These are phyloP conservation scores for Clarias macrocephalus DNA, from an alignment of 2,113 vertebrate species.

Conservation along the genomic window DNA sequence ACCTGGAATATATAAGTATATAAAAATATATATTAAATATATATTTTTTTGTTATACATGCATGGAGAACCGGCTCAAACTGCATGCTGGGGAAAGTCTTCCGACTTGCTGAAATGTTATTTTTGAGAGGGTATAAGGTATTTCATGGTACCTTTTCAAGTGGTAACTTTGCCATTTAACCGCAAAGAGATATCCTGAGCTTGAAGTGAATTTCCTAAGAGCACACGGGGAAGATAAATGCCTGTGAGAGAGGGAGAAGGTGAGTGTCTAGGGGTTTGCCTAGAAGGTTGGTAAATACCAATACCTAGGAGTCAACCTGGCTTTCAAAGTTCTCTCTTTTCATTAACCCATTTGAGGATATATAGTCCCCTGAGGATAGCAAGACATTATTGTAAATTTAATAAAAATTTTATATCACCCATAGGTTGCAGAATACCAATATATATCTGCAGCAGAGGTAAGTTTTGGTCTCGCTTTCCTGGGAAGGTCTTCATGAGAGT, in stretches of 20 bases:
- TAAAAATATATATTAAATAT: too few species aligned
- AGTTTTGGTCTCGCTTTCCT: too few species aligned
- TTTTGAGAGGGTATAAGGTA: background rate
- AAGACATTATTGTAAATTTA: background rate
- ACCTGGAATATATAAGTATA: too few species aligned
- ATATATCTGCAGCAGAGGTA: background rate
- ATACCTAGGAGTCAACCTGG: background rate
- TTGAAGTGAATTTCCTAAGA: constrained; percentile 5
- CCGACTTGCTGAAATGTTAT: background rate
- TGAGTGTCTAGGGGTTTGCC: background rate
- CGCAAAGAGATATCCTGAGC: background rate
- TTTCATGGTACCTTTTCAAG: background rate
- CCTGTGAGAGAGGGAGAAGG: background rate
- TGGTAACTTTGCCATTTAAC: background rate
- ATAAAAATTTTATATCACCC: background rate
- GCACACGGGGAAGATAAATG: constrained; percentile 18
- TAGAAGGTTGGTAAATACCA: constrained; percentile 23
- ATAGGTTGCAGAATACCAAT: background rate
- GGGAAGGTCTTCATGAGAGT: too few species aligned
- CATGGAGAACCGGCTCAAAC: background rate
- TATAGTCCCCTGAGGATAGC: background rate
- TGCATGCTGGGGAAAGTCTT: background rate
- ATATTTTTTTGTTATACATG: background rate
- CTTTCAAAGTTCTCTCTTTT: constrained; percentile 11
- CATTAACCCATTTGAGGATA: background rate